Base-by-base conservation (phyloP, 2,888 invertebrate genomes). In the Acleris emargana region DNA sequence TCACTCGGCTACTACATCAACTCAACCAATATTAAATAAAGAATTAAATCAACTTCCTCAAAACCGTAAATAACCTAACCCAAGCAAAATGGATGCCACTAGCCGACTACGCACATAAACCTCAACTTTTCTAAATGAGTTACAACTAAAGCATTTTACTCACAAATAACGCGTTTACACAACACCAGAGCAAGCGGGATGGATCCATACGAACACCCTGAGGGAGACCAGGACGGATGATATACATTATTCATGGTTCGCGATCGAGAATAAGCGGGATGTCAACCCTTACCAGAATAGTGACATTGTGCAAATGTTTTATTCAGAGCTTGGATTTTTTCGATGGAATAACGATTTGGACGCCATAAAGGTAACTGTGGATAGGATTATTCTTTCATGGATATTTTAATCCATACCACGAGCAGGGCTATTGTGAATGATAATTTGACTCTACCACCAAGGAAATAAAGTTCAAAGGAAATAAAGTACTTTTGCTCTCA, bases 291-390 rank as follows among this genome's bases (percentile, higher is more conserved):
- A 51, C 42, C 50, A 50, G 57, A 60, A 61, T 61, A 57, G 61
- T 61, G 60, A 66, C 60, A 61, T 66, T 61, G 54, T 51, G 59
- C 47, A 25, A 51, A 55, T 64, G 22, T 61, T 60, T 66, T 66
- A 66, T 61, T 66, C 60, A 51, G 18, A 51, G 38, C 17, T 1
- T 20, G 38, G 66, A 47, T 57, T 66, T 50, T 58, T 60, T 64
- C 25, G 49, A 55, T 57, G 7, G 57, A 45, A 54, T 42, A 42
- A 25, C n/a, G 57, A 57, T 57, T 45, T 28, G 11, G 45, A 22
- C 11, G 45, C 45, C 57, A 9, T 57, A 20, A 13, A 45, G 45
- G 25, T 57, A 25, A 57, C 43, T 7, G 11, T 2, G 13, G n/a
- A n/a, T n/a, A n/a, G 17, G 11, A 25, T 55, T 55, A 43, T 55